Evolutionary conservation across 1,140 invertebrate genomes (phyloP), one percentile per base, ranked within the genome.

Genomic region (Lordiphosa mommai): DNA sequence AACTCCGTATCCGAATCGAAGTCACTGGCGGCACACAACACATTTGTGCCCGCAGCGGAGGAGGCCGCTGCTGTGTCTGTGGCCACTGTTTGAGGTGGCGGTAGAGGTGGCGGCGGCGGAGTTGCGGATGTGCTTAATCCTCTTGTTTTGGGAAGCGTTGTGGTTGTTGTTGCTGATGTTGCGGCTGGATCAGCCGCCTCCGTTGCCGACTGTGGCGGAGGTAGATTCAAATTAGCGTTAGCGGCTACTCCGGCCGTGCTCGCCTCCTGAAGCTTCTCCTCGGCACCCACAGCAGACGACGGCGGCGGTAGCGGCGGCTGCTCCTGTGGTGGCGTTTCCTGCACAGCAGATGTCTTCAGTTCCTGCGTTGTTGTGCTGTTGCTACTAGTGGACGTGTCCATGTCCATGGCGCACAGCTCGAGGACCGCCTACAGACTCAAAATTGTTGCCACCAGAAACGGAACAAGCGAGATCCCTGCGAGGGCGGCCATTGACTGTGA

Each of bases 1-100:
- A 87, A 61, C 48, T 88, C 86, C 14, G 86, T 86, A 9, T 88
- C 86, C 0, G 86, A 88, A 30, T 88, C 86, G 40, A 86, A 88
- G 63, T 88, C 86, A 51, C 85, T 87, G 16, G 61, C 55, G 61
- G 23, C 23, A 27, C 23, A 27, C 23, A 27, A 27, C 5, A 4
- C 23, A 27, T 57, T 87, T 10, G 65, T 38, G 16, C 58, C 43
- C 9, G 10, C 23, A 27, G 5, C 23, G 6, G 23, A 27, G 23
- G 23, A 5, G 5, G 1, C 23, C 6, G 23, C 6, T 27, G 23
- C 23, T 1, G 23, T 7, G 30, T 47, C 32, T 47, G 46, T 30
- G 10, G 30, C 33, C 34, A 32, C 14, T 37, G 5, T 32, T 46
- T 20, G 12, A 38, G 47, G 8, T 47, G 47, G 8, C 8, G 27